phyloP scores from a whole-genome alignment of 2,797 vertebrate species.

The Helostoma temminkii region DNA sequence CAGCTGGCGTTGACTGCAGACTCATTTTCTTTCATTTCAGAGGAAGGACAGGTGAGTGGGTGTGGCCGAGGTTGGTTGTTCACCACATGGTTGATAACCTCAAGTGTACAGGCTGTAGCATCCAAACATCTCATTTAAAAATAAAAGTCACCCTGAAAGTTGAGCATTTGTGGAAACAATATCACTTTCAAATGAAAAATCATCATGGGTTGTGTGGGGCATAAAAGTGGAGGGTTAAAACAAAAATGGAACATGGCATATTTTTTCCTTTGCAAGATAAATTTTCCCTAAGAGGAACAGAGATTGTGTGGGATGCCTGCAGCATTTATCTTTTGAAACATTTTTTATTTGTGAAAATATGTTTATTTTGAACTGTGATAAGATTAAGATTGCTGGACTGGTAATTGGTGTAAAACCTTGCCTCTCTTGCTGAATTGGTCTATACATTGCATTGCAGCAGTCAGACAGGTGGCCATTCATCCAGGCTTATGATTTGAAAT shows the following conservation, averaged over 20 bases:
- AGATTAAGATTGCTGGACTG: conserved; percentile 6
- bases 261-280: too few relatives aligned
- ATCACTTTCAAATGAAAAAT: not conserved
- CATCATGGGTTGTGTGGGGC: not conserved
- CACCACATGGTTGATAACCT: conserved; percentile 48
- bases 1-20: conserved; percentile 69
- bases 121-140: conserved; percentile 9
- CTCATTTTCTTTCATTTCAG: conserved; percentile 33
- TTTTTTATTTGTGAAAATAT: too few relatives aligned
- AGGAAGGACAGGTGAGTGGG: conserved; percentile 66
- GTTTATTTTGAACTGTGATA: too few relatives aligned
- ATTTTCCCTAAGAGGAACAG: too few relatives aligned
- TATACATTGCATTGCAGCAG: conserved; percentile 15
- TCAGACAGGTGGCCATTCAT: conserved; percentile 51
- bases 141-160: conserved; percentile 9
- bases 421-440: conserved; percentile 25
- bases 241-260: too few relatives aligned
- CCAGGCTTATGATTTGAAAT: conserved; percentile 42
- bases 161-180: not conserved
- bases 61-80: conserved; percentile 45
- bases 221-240: not conserved
- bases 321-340: too few relatives aligned
- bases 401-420: conserved; percentile 17
- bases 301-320: too few relatives aligned
- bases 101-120: not conserved